Base-by-base conservation (phyloP, 30 jellyfish, hydroid and myxozoan genomes). In the Pelagia noctiluca region DNA sequence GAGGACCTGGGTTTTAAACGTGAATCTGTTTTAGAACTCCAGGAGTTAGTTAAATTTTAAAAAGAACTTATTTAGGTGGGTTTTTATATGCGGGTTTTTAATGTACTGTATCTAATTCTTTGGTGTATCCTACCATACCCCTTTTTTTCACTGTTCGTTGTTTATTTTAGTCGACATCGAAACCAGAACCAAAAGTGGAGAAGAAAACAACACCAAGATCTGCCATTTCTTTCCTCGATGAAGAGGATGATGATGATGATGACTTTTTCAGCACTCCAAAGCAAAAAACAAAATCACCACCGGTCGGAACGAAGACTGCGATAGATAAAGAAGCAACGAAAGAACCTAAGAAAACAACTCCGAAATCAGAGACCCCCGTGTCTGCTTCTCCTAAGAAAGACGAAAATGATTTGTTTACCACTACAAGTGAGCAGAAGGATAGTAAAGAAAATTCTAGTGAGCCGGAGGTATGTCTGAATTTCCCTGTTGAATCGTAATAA, bases 191-290 rank as follows among this genome's bases (percentile, higher is more conserved):
- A 19, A 52, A 52, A 52, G 68, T 19, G 30, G 68, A 64, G 65
- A 48, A 64, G 50, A 82, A 82, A 49, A 80, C 84, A 35, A 35
- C 50, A 62, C 23, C 65, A 70, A 19, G 4, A 52, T 66, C 86
- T 2, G 83, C 74, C 21, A 42, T 54, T 69, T 81, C 72, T 3
- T 71, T 82, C 65, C 86, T 67, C 42, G 92, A 50, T 36, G 91
- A 69, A 32, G 93, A 83, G 23, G 86, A 82, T 66, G 96, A 77
- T 26, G 84, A 77, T 47, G 93, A 83, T 24, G 86, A 82, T 66
- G 96, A 68, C 35, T 38, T 87, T 8, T 87, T 87, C 66, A 64
- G 83, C 16, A 54, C 63, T 42, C 57, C 82, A 2, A 50, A 84
- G 60, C 57, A 34, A 37, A 42, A 33, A 1, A 50, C 63, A 2